Percentiles rank a stretch among this genome's conserved stretches.
Evolutionary conservation across 2,113 vertebrate genomes (phyloP).

Genomic region (Nansenia antarctica): DNA sequence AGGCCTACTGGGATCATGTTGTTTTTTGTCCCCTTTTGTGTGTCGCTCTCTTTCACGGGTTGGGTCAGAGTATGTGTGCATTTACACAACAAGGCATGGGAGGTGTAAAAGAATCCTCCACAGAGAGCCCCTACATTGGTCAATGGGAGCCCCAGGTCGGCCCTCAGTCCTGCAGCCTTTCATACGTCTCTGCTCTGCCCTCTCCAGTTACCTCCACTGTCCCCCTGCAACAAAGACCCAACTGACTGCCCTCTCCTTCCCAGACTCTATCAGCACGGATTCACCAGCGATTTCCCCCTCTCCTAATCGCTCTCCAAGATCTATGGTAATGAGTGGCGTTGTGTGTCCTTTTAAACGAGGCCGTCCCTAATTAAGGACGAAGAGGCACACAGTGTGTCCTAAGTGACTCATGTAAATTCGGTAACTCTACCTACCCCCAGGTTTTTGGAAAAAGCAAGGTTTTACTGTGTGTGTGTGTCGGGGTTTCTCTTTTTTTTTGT

Average conservation of each 20-base stretch:
- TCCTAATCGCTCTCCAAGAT: slow-evolving; percentile 68
- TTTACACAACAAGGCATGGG: slow-evolving; percentile 74
- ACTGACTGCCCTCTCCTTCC: slow-evolving; percentile 77
- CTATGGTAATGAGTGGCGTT: slow-evolving; percentile 74
- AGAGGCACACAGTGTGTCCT: slow-evolving; percentile 60
- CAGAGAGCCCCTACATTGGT: slow-evolving; percentile 61
- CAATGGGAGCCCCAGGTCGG: slow-evolving; percentile 68
- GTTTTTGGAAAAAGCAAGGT: slow-evolving; percentile 57
- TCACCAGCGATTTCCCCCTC: slow-evolving; percentile 65
- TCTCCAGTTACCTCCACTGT: slow-evolving; percentile 80
- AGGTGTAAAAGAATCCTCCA: slow-evolving; percentile 69
- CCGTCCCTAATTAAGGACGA: slow-evolving; percentile 71
- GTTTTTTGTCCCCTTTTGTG: slow-evolving; percentile 56
- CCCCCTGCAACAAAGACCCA: slow-evolving; percentile 72
- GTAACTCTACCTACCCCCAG: slow-evolving; percentile 78
- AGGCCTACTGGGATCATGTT: slow-evolving; percentile 48
- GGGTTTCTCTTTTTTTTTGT: slow-evolving; percentile 49
- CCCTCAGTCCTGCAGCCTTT: slow-evolving; percentile 71
- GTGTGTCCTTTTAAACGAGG: slow-evolving; percentile 68
- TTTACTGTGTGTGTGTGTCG: slow-evolving; percentile 44
- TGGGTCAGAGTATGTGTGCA: slow-evolving; percentile 62
- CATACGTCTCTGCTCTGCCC: slow-evolving; percentile 72
- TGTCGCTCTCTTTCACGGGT: slow-evolving; percentile 53
- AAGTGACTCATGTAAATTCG: slow-evolving; percentile 87
- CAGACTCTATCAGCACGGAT: slow-evolving; percentile 71